These are phyloP conservation scores for Onthophagus taurus DNA, from an alignment of 1,140 invertebrate species.

Conservation along the genomic window DNA sequence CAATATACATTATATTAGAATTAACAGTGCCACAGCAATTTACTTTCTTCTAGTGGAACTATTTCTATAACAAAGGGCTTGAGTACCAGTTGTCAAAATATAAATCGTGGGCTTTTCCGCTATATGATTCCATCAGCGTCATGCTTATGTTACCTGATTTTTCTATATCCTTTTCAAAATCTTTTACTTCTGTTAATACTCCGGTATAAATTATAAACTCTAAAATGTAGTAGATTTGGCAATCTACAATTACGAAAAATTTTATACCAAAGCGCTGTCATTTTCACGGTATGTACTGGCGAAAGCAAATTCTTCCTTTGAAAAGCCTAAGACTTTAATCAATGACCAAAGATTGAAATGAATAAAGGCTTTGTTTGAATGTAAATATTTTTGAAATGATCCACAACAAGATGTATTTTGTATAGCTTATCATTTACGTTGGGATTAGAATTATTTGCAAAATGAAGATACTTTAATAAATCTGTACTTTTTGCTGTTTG, in stretches of 20 bases:
- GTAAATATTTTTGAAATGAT: conserved; percentile 1
- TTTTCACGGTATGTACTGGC: conserved; percentile 29
- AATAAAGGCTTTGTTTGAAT: neutral
- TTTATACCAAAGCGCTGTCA: conserved; percentile 25
- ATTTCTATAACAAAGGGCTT: conserved; percentile 28
- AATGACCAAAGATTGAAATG: conserved; percentile 19
- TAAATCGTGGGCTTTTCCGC: conserved; percentile 30
- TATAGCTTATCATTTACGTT: conserved; percentile 1
- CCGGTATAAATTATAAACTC: conserved; percentile 27
- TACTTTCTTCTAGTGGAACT: conserved; percentile 22
- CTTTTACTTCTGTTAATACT: conserved; percentile 1
- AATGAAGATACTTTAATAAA: conserved; percentile 8
- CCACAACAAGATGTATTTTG: conserved; percentile 5
- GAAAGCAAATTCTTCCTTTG: conserved; percentile 26
- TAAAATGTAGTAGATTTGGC: conserved; percentile 24
- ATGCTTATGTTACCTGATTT: conserved; percentile 31
- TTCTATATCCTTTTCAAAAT: conserved; percentile 5
- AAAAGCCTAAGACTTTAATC: conserved; percentile 25
- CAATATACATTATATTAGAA: conserved; percentile 21
- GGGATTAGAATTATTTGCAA: conserved; percentile 10
- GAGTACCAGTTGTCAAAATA: conserved; percentile 37
- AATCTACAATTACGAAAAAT: conserved; percentile 22
- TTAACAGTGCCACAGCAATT: conserved; percentile 31
- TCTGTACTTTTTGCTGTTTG: too few relatives aligned
- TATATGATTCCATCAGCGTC: conserved; percentile 25